These are phyloP conservation scores for Numenius phaeopus DNA, from an alignment of 2,797 vertebrate species.

Conservation along the genomic window DNA sequence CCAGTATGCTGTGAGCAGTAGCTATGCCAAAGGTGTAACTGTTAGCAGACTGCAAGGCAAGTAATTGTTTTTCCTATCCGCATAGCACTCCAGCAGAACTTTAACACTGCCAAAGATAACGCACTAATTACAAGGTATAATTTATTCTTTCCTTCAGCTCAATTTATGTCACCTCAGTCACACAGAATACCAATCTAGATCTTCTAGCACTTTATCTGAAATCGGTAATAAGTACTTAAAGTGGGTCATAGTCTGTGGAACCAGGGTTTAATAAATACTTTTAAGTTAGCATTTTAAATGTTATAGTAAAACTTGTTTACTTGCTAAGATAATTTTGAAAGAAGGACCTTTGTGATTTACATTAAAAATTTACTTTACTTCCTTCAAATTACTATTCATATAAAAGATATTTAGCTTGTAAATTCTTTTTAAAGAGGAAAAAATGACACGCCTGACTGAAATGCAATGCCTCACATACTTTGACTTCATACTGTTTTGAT, in stretches of 20 bases:
- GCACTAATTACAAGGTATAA: neutral
- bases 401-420: neutral
- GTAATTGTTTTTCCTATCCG: neutral
- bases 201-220: neutral
- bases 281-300: neutral
- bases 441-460: neutral
- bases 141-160: neutral
- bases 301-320: neutral
- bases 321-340: neutral
- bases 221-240: neutral
- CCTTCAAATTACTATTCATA: neutral
- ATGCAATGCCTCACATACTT: neutral
- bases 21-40: neutral
- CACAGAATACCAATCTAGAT: neutral
- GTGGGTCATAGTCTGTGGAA: neutral
- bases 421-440: neutral
- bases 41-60: neutral
- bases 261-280: neutral
- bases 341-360: neutral
- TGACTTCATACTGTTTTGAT: neutral
- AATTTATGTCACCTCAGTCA: neutral
- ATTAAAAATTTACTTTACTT: neutral
- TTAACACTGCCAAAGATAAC: neutral
- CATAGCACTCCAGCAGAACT: neutral
- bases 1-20: too few species aligned